Base-by-base conservation (phyloP, 2,797 vertebrate species). In the Acestrorhynchus altus region DNA sequence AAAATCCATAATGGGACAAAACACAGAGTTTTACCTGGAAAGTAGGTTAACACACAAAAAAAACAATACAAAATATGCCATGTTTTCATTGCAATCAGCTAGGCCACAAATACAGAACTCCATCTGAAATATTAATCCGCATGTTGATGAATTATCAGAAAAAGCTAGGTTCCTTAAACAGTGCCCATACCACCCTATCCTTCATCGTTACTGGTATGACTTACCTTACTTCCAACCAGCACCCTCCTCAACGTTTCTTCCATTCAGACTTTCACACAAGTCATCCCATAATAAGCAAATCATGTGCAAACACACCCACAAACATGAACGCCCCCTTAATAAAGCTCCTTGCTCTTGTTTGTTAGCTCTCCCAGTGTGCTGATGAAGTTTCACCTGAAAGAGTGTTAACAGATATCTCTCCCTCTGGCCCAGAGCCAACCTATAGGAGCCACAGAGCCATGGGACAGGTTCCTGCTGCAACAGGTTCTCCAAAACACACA, bases 401-500 rank as follows among this genome's bases (percentile, higher is more conserved):
- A 71, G 74, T 76, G 61, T 80, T 76, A 81, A 69, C 56, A 83
- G 74, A 73, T 66, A 64, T 72, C 63, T 70, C 24, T 74, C 52
- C 66, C 73, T 88, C 31, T 91, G 92, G 91, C 90, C 74, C 79
- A 60, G 5, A 70, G 88, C 91, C 91, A 92, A 83, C 75, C 82
- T 82, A 85, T 86, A 78, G 76, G 79, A 87, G 87, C 76, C 85
- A 85, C 88, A 88, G 88, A 87, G 88, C 86, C 86, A 89, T 74
- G 86, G 83, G 90, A 86, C 84, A 83, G 83, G 88, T 88, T 90
- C 92, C 88, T 93, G 93, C 87, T 88, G 80, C 86, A 90, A 93
- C 93, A 94, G 89, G 93, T 93, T 90, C 84, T 51, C 80, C 76
- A 81, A 70, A 61, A 61, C 56, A 68, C 57, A 79, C 72, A 77